Evolutionary conservation across 2,797 vertebrate species (phyloP).

Genomic region (Chelon labrosus): DNA sequence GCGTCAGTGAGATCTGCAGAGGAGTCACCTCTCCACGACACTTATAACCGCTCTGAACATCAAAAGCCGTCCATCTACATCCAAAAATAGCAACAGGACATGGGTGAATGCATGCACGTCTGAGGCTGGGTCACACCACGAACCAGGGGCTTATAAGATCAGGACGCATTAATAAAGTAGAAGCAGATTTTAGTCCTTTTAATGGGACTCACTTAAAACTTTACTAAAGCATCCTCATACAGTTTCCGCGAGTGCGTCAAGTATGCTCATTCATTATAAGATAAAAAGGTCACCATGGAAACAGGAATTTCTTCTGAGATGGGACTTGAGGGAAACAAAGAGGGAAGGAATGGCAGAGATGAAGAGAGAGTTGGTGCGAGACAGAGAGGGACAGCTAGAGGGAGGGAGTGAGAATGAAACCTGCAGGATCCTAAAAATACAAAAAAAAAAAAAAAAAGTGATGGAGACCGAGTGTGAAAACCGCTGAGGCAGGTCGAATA

Average conservation of each 20-base stretch:
- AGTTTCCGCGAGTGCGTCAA: constrained; percentile 26
- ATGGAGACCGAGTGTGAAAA: constrained; percentile 45
- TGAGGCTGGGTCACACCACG: too few species aligned
- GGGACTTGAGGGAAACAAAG: constrained; percentile 6
- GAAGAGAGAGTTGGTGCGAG: constrained; percentile 9
- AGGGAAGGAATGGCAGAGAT: constrained; percentile 13
- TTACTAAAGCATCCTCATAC: constrained; percentile 23
- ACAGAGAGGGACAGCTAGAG: constrained; percentile 4
- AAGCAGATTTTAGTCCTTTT: background rate
- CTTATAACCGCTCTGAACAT: constrained; percentile 16
- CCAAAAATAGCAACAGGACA: constrained; percentile 50
- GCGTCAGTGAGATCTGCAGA: constrained; percentile 25
- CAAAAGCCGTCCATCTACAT: constrained; percentile 17
- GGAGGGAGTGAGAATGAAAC: constrained; percentile 45
- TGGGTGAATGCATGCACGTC: too few species aligned
- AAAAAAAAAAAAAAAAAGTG: constrained; percentile 22
- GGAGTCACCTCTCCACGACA: constrained; percentile 25
- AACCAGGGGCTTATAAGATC: too few species aligned
- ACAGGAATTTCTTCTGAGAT: constrained; percentile 46
- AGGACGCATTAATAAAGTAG: too few species aligned
- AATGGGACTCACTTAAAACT: background rate
- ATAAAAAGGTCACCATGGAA: constrained; percentile 70
- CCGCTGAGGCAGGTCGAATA: constrained; percentile 60
- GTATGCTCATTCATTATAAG: constrained; percentile 29
- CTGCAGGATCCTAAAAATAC: constrained; percentile 45